Percentiles rank a stretch among this genome's conserved stretches.
Conservation (phyloP, 2,888 invertebrate species). For the Ellobium chinense region DNA sequence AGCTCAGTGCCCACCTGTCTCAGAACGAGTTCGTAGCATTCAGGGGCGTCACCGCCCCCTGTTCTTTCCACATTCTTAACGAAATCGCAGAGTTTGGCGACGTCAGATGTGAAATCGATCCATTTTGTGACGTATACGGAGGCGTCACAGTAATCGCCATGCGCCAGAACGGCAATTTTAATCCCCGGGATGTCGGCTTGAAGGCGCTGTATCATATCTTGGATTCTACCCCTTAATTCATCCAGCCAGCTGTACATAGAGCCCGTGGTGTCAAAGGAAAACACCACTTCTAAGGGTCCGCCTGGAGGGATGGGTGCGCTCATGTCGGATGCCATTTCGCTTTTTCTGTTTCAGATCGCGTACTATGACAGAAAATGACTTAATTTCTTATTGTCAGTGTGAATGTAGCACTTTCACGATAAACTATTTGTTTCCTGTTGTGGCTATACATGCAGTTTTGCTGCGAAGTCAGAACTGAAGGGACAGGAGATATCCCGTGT, state of each 20-base stretch:
- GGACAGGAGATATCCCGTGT: no score
- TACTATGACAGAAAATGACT: no score
- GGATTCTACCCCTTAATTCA: constrained; percentile 63
- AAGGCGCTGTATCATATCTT: constrained; percentile 72
- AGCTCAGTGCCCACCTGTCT: constrained; percentile 67
- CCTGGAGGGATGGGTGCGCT: constrained; percentile 26
- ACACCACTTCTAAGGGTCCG: constrained; percentile 65
- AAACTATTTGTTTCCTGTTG: no score
- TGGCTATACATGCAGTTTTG: no score
- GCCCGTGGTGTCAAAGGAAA: constrained; percentile 75
- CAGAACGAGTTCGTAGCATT: constrained; percentile 76
- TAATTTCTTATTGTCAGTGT: no score
- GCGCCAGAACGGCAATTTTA: constrained; percentile 73
- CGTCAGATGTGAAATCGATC: constrained; percentile 62
- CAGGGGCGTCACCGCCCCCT: constrained; percentile 72
- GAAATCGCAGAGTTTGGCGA: constrained; percentile 60
- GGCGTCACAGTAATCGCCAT: constrained; percentile 75
- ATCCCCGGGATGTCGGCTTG: constrained; percentile 73
- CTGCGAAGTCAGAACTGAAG: no score
- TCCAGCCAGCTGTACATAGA: constrained; percentile 68
- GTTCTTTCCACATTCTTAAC: constrained; percentile 59
- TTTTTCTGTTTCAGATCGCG: no score
- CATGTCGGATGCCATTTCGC: no score
- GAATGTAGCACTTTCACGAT: no score
- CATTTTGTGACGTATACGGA: constrained; percentile 66